These are phyloP conservation scores for Heterodera filipjevi DNA, from an alignment of 2,888 invertebrate species.

Conservation along the genomic window DNA sequence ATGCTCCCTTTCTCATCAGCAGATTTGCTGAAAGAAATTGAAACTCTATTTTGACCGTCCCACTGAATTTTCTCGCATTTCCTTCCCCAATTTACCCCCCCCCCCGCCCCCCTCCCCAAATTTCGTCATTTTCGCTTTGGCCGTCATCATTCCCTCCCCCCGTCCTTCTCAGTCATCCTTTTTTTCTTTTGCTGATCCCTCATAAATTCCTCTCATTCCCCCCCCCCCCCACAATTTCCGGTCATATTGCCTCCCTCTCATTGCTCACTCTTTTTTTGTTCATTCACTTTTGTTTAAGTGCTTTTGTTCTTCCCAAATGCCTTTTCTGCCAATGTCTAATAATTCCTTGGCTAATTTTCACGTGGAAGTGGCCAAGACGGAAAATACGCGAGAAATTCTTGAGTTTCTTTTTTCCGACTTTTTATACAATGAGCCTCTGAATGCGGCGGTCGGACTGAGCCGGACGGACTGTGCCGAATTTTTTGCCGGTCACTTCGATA, in stretches of 20 bases:
- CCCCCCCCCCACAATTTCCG: not conserved
- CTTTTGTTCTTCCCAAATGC: not conserved
- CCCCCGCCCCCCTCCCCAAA: not conserved
- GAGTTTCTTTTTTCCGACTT: constrained; percentile 40
- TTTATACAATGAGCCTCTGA: constrained; percentile 39
- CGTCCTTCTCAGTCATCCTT: not conserved
- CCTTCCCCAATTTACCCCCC: not conserved
- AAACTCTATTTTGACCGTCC: too few relatives aligned
- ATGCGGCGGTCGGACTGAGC: constrained; percentile 32
- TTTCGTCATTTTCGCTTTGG: too few relatives aligned
- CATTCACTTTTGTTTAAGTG: not conserved
- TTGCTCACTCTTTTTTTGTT: not conserved
- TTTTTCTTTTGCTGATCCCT: too few relatives aligned
- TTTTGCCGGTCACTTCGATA: constrained; percentile 35
- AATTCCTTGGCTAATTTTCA: constrained; percentile 13
- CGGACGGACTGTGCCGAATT: constrained; percentile 38
- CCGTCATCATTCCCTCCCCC: not conserved
- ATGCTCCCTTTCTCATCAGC: too few relatives aligned
- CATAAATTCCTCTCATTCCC: too few relatives aligned
- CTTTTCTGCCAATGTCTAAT: not conserved
- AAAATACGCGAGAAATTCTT: constrained; percentile 32
- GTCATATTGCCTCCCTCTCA: not conserved
- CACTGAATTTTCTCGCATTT: too few relatives aligned
- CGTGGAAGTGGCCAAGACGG: constrained; percentile 8
- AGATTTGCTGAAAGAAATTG: too few relatives aligned